Base-by-base conservation (phyloP, 2,113 vertebrate species). In the Arvicanthis niloticus region DNA sequence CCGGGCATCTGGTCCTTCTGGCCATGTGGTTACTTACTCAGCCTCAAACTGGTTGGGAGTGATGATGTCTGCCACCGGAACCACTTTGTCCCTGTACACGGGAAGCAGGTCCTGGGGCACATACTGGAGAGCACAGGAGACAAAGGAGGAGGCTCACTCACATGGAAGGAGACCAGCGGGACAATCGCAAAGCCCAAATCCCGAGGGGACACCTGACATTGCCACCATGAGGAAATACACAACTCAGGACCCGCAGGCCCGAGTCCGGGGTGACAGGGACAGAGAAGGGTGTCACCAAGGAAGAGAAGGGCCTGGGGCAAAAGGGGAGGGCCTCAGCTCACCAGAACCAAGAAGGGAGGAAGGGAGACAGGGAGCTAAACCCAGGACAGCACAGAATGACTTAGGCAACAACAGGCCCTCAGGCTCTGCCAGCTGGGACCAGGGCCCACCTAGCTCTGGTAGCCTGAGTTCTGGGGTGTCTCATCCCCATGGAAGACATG, bases 11-110 rank as follows among this genome's bases (percentile, higher is more conserved):
- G 62, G 48, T 7, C 29, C n/a, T 26, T 68, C 70, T 58, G 13
- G 2, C 12, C 9, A 9, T 5, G 17, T 1, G 15, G 26, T 7
- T 42, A 99, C 99, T 99, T 98, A 99, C 99, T 99, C 99, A 0
- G 99, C 99, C 97, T 99, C 99, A 96, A 99, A 99, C 98, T 99
- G 99, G 98, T 99, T 99, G 9, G 99, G 99, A 73, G 99, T 99
- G 78, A 99, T 99, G 94, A 99, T 99, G 97, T 99, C 99, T 1
- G 99, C 99, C 2, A 99, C 98, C 0, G 99, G 99, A 67, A 99
- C 99, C 84, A 99, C 99, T 97, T 99, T 99, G 93, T 99, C 99
- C 96, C 98, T 99, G 97, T 99, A 99, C 89, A 99, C 99, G 0
- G 99, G 99, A 73, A 99, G 99, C 17, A 99, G 99, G 91, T 99